These are phyloP conservation scores for Eurypyga helias DNA, from an alignment of 2,113 vertebrate genomes.

Conservation along the genomic window DNA sequence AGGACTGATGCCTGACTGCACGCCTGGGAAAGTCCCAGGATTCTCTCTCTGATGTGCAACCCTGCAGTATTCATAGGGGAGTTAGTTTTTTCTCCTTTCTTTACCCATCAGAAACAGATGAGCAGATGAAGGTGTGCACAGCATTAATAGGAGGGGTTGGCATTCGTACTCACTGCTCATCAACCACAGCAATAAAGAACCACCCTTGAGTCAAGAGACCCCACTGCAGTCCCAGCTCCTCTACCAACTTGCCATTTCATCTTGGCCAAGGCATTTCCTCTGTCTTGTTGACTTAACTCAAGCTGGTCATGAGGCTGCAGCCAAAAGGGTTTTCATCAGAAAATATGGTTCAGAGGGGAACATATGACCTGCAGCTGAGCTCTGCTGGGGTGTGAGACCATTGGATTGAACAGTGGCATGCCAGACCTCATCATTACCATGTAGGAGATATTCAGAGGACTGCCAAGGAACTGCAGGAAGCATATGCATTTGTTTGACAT, in stretches of 20 bases:
- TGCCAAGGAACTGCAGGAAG: conserved; percentile 63
- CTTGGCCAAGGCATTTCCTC: background rate
- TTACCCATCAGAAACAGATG: background rate
- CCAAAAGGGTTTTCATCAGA: conserved; percentile 57
- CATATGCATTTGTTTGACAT: conserved; percentile 62
- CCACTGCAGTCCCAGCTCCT: background rate
- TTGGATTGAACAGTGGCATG: conserved; percentile 66
- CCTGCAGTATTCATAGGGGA: background rate
- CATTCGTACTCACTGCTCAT: background rate
- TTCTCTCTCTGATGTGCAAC: background rate
- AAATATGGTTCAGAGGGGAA: conserved; percentile 69
- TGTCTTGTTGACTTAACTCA: conserved; percentile 40
- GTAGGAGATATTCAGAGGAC: background rate
- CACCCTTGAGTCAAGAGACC: background rate
- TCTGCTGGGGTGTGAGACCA: conserved; percentile 68
- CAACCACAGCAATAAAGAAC: background rate
- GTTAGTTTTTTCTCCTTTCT: background rate
- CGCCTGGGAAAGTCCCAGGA: background rate
- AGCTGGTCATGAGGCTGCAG: conserved; percentile 37
- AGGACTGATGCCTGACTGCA: background rate
- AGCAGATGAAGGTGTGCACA: background rate
- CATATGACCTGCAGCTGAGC: conserved; percentile 72
- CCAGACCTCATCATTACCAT: conserved; percentile 63
- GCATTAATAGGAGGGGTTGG: background rate
- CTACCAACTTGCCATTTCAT: background rate